Base-by-base conservation (phyloP, 2,888 invertebrate species). In the Sepiola atlantica region DNA sequence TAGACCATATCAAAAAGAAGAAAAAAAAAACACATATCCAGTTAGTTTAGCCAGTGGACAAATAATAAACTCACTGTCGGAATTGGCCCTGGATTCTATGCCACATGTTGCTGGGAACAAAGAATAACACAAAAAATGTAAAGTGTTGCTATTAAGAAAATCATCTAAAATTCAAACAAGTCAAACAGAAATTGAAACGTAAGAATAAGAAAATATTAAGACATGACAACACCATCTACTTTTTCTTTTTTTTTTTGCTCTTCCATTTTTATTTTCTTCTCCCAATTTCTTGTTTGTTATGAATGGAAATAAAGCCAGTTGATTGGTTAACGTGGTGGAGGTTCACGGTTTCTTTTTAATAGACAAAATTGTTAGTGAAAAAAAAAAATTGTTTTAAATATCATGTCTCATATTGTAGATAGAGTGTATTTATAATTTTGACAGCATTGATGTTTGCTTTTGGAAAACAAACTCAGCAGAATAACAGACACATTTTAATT, bases 51-150 rank as follows among this genome's bases (percentile, higher is more conserved):
- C 57, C 57, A 54, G 45, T 54, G 54, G 35, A 93, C 35, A 61
- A 93, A 93, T 77, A 32, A 57, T n/a, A 28, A 77, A 57, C 57
- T 77, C 93, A 57, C 93, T 93, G 93, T 77, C 57, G 54, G 61
- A 57, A 93, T 35, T 57, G 77, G 93, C 93, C 93, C 35, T 77
- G 61, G 55, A 57, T 61, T 93, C 93, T 61, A 93, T 93, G 77
- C 93, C 93, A 93, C 57, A 57, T 93, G 77, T 93, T 93, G 93
- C 77, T 93, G 93, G 57, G 57, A 93, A 92, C n/a, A 55, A 55
- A 92, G 77, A 77, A 77, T 77, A 77, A 77, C 77, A 77, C 77
- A 77, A n/a, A 57, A 77, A 77, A 77, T 77, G 16, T 77, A 77
- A 77, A n/a, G n/a, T n/a, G 77, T 77, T 77, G 32, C 77, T 77